phyloP scores from a whole-genome alignment of 2,888 invertebrate genomes.

The Parthenolecanium corni region DNA sequence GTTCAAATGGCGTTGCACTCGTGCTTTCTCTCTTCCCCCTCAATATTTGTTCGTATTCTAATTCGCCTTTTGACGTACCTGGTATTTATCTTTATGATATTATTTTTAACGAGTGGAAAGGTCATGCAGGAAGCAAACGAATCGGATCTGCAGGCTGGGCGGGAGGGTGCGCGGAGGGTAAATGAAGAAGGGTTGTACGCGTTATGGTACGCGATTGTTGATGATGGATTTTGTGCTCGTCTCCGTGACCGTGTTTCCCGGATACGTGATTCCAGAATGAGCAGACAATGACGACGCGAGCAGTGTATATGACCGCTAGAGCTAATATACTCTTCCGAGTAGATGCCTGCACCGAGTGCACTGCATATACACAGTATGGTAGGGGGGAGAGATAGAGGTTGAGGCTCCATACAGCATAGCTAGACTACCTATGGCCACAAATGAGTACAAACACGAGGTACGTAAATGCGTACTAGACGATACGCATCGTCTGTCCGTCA shows the following conservation, averaged over 20 bases:
- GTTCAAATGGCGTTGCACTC: too few species aligned
- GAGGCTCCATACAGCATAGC: too few species aligned
- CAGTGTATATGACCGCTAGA: constrained; percentile 6
- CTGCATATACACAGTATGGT: too few species aligned
- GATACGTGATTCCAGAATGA: constrained; percentile 15
- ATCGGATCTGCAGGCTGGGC: background rate
- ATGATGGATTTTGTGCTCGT: constrained; percentile 11
- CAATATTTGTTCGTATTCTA: background rate
- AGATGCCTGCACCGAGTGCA: background rate
- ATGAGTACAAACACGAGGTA: too few species aligned
- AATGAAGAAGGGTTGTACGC: background rate
- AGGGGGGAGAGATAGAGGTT: too few species aligned
- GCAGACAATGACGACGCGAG: constrained; percentile 7
- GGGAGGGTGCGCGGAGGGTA: background rate
- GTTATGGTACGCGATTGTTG: constrained; percentile 10
- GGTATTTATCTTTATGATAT: constrained; percentile 12
- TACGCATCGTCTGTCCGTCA: too few species aligned
- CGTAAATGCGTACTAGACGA: too few species aligned
- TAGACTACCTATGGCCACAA: too few species aligned
- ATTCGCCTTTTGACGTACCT: background rate
- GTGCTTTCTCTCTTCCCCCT: too few species aligned
- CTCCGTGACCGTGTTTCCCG: constrained; percentile 25
- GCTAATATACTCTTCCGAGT: background rate
- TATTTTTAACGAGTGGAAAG: background rate
- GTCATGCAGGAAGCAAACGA: too few species aligned